A percentile compares a stretch with the other conserved stretches of the same genome.
These are phyloP conservation scores for Chaetodon trifascialis DNA, from an alignment of 2,113 vertebrate genomes.

Conservation along the genomic window DNA sequence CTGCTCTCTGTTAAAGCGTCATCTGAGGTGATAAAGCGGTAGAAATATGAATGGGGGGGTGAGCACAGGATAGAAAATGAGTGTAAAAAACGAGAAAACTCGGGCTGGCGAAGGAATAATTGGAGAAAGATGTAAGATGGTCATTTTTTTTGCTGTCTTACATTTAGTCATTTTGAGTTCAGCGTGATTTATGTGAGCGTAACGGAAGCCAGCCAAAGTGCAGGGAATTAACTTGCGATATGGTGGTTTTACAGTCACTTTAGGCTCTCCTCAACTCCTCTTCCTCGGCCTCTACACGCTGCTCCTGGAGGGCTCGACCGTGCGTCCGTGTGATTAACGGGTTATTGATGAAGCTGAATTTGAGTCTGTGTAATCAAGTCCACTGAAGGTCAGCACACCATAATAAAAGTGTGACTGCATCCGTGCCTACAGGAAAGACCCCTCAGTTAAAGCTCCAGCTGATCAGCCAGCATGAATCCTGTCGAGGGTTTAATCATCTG, in stretches of 20 bases:
- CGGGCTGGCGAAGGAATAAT: background rate
- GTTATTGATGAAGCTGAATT: slow-evolving; percentile 27
- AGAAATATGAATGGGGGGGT: background rate
- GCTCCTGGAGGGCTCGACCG: background rate
- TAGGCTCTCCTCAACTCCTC: background rate
- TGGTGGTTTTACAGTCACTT: background rate
- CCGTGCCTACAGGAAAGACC: background rate
- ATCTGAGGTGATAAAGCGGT: background rate
- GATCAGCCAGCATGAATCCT: background rate
- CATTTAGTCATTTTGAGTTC: background rate
- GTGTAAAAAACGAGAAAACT: background rate
- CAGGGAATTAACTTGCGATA: background rate
- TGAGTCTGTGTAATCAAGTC: slow-evolving; percentile 10
- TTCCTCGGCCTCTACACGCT: slow-evolving; percentile 7
- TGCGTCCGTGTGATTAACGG: slow-evolving; percentile 26
- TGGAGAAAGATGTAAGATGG: slow-evolving; percentile 1
- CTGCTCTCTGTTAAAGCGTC: background rate
- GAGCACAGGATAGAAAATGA: background rate
- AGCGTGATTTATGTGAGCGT: background rate
- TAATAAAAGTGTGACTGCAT: slow-evolving; percentile 21
- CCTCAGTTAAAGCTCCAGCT: background rate
- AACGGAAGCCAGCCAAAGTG: background rate
- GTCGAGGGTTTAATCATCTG: background rate
- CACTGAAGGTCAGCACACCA: background rate
- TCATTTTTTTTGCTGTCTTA: background rate